Evolutionary conservation across 1,140 invertebrate species (phyloP), one percentile per base, ranked within the genome.

Genomic region (Helicoverpa armigera): DNA sequence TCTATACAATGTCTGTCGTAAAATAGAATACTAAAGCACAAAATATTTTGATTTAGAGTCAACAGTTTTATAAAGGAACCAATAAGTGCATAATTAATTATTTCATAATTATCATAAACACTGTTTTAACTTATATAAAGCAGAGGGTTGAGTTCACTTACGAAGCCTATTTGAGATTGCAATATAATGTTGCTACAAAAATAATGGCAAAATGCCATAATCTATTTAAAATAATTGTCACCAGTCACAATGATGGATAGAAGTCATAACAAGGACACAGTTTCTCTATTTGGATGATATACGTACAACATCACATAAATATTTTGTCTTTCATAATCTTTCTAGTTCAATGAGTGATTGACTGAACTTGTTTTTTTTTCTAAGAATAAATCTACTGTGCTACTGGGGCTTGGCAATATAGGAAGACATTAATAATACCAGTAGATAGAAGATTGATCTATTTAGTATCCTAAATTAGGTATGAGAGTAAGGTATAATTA

Each of bases 171-270:
- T 10, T 54, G 69, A 72, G 50, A 72, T 54, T 72, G 69, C 23
- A 14, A n/a, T 70, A 16, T 3, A 29, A 53, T 72, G 31, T 72
- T 72, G 51, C 13, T 72, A 72, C 23, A 72, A 43, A 48, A 53
- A 43, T n/a, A 29, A n/a, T 54, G 69, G 50, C 51, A 54, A 13
- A 72, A 31, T 72, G 51, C 51, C 69, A 72, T 23, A 54, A 31
- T 29, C 13, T 53, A 53, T 16, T 16, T 18, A 54, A 72, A 23
- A 72, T 23, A 9, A 29, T 43, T 43, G 35, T 7, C 9, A 43
- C 5, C 35, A 43, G 35, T 7, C 5, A 43, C 35, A 43, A 43
- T 43, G 35, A 43, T 43, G 35, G 35, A 43, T 43, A 43, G 35
- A 43, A 43, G 35, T 43, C 35, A 43, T 7, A 43, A 43, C 35